Evolutionary conservation across 2,888 invertebrate genomes (phyloP), one percentile per base, ranked within the genome.

Genomic region (Polyommatus icarus): DNA sequence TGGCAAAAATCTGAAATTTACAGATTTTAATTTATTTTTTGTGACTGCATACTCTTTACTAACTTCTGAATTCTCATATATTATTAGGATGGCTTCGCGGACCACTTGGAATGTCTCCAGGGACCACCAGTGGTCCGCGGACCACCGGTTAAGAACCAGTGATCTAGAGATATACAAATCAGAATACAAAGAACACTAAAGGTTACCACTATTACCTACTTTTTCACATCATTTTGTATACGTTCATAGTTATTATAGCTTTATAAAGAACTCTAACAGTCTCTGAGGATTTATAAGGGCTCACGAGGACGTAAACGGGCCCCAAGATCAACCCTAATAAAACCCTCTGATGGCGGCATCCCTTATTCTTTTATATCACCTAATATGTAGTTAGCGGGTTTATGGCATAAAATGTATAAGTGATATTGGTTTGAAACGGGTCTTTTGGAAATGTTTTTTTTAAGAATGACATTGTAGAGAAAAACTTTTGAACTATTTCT

Each of bases 321-420:
- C 32, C 29, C 29, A 2, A 15, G 67, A 29, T 29, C 29, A 32
- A 67, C 67, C 67, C 67, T 67, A 15, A 67, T 67, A 67, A 67
- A 67, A 5, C 29, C 29, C 29, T 46, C 12, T 61, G 61, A 67
- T 67, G 6, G 5, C 29, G 24, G 29, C 20, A 67, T 67, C 29
- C 29, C 67, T 32, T 67, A 59, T 59, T 20, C 59, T 8, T 59
- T 54, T 54, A 32, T 67, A 29, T 67, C 32, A 67, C 67, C 67
- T 67, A 18, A 67, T 67, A 67, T 67, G 67, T 67, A 67, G 67
- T 67, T 67, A 67, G 67, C 67, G 32, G 29, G 29, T 32, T 67
- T 32, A 67, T 24, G 32, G 6, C 7, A 32, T 32, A 67, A 32
- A 29, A 32, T 24, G 24, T 12, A 67, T 67, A 29, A 67, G 67